Percentiles rank a stretch among this genome's conserved stretches.
These are phyloP conservation scores for Muscidifurax raptorellus DNA, from an alignment of 1,140 invertebrate genomes.

Conservation along the genomic window DNA sequence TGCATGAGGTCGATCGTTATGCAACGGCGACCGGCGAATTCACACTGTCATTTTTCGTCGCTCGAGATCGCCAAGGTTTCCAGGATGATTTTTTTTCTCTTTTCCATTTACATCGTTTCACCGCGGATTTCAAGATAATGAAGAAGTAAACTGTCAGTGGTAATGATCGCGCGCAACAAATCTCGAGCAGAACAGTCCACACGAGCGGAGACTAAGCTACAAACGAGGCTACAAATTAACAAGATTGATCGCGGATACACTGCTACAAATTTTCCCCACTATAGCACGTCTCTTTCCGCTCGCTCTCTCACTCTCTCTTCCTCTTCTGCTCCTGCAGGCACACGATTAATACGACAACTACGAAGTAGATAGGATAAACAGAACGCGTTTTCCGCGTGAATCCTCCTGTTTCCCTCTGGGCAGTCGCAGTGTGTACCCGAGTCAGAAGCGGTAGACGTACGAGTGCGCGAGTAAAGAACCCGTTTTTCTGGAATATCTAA, in stretches of 20 bases:
- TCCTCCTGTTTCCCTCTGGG: not conserved
- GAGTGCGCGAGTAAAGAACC: not conserved
- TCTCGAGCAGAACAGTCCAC: too few relatives aligned
- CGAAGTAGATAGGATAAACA: not conserved
- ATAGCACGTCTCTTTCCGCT: not conserved
- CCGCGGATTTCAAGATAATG: too few relatives aligned
- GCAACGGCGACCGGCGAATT: not conserved
- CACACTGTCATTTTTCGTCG: not conserved
- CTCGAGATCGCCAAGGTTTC: not conserved
- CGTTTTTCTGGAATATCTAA: constrained; percentile 13
- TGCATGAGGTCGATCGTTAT: not conserved
- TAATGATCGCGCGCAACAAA: not conserved
- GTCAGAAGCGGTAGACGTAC: not conserved
- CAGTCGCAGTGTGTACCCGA: not conserved
- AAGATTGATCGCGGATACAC: not conserved
- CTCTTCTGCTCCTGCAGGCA: not conserved
- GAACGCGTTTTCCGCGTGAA: constrained; percentile 2
- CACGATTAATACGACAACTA: not conserved
- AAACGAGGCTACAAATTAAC: not conserved
- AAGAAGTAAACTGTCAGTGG: too few relatives aligned
- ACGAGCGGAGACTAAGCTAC: not conserved
- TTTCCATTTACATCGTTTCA: too few relatives aligned
- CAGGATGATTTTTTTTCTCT: too few relatives aligned
- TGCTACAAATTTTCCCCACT: not conserved
- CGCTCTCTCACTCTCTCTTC: too few relatives aligned